phyloP scores from a whole-genome alignment of 2,888 invertebrate genomes.

The Pristionchus japonicus region DNA sequence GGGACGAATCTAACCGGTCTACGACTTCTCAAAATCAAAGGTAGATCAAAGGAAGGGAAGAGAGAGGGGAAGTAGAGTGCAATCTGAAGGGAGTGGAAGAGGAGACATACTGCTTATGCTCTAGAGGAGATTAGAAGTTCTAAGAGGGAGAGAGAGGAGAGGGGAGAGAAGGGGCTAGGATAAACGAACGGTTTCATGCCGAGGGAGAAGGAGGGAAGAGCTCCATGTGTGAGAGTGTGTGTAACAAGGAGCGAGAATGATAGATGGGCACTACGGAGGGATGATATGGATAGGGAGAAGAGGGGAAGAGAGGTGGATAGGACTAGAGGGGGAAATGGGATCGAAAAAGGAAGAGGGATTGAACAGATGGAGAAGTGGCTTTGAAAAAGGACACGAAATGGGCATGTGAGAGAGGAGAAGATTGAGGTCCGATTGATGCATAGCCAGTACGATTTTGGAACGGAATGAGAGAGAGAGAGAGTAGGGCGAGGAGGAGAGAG shows the following conservation, averaged over 20 bases:
- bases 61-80: not conserved
- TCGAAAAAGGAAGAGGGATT: not conserved
- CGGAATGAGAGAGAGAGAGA: not conserved
- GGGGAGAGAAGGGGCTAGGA: not conserved
- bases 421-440: constrained; percentile 28
- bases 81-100: not conserved
- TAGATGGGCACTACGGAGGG: not conserved
- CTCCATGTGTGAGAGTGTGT: constrained; percentile 29
- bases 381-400: constrained; percentile 35
- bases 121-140: constrained; percentile 33
- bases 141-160: constrained; percentile 13
- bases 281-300: constrained; percentile 21
- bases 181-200: constrained; percentile 44
- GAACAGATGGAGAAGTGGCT: constrained; percentile 6
- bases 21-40: constrained; percentile 24
- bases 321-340: constrained; percentile 3
- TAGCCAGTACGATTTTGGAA: constrained; percentile 26
- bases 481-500: not conserved
- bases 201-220: not conserved
- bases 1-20: constrained; percentile 39
- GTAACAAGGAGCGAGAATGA: constrained; percentile 36
- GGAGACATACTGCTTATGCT: constrained; percentile 26
- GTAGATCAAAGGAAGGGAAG: constrained; percentile 20
- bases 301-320: not conserved
- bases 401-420: not conserved